phyloP scores from a whole-genome alignment of 1,140 invertebrate genomes.

The Carposina sasakii region DNA sequence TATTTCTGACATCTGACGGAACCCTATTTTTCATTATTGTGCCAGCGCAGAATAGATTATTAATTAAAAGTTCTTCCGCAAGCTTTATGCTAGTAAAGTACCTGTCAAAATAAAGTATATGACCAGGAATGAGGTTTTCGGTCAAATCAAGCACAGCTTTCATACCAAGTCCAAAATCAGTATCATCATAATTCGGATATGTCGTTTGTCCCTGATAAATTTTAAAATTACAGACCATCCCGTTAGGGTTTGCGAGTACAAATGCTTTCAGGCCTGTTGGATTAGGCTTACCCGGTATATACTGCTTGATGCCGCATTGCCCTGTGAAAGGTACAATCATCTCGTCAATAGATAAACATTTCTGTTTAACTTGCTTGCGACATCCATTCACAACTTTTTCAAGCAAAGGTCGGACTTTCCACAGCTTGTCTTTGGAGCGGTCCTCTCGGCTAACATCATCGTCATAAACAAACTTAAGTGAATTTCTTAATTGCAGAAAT shows the following conservation, averaged over 20 bases:
- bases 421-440: neutral
- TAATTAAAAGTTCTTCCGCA: neutral
- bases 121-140: neutral
- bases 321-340: conserved; percentile 5
- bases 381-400: neutral
- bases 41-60: neutral
- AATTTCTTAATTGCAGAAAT: neutral
- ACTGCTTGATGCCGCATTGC: neutral
- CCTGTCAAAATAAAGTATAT: conserved; percentile 5
- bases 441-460: neutral
- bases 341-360: conserved; percentile 1
- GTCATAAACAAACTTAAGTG: conserved; percentile 1
- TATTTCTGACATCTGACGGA: neutral
- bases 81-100: neutral
- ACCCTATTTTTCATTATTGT: conserved; percentile 2
- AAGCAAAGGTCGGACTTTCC: conserved; percentile 4
- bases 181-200: neutral
- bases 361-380: neutral
- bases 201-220: conserved; percentile 5
- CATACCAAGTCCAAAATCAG: neutral
- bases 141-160: neutral
- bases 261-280: conserved; percentile 2
- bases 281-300: neutral
- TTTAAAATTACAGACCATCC: neutral
- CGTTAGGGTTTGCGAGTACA: conserved; percentile 2